Conservation (phyloP, 2,888 invertebrate species). For the Tetheella fluctuosa region DNA sequence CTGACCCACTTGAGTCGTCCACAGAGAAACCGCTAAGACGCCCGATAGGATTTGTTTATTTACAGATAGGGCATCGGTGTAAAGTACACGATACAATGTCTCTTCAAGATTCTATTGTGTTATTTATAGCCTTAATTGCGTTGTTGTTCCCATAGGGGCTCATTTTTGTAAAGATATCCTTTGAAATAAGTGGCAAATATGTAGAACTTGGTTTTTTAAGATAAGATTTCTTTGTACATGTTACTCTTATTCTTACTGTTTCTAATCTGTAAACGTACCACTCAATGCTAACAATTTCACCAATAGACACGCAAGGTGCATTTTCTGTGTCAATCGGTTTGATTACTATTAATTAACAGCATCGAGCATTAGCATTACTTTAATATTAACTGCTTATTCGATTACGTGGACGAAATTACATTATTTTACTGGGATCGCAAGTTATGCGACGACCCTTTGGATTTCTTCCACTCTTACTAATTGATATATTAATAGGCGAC, state of each 20-base stretch:
- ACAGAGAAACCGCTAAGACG: conserved; percentile 22
- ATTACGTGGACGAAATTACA: background rate
- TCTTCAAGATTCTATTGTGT: background rate
- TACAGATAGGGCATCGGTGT: background rate
- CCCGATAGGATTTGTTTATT: background rate
- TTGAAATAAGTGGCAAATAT: too few relatives aligned
- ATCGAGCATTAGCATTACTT: background rate
- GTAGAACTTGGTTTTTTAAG: too few relatives aligned
- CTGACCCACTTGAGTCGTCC: conserved; percentile 18
- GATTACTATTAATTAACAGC: background rate
- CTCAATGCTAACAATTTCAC: background rate
- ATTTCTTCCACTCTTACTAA: too few relatives aligned
- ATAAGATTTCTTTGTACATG: too few relatives aligned
- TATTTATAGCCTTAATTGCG: background rate
- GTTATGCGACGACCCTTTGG: too few relatives aligned
- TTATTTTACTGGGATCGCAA: background rate
- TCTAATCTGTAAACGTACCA: background rate
- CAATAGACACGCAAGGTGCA: background rate
- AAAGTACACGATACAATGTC: conserved; percentile 4
- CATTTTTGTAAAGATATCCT: too few relatives aligned
- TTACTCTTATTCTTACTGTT: background rate
- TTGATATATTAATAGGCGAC: too few relatives aligned
- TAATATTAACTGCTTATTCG: too few relatives aligned
- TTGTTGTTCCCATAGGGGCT: too few relatives aligned
- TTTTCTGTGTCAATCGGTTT: background rate